Evolutionary conservation across 2,113 vertebrate genomes (phyloP), one percentile per base, ranked within the genome.

Genomic region (Psilopsiagon aurifrons): DNA sequence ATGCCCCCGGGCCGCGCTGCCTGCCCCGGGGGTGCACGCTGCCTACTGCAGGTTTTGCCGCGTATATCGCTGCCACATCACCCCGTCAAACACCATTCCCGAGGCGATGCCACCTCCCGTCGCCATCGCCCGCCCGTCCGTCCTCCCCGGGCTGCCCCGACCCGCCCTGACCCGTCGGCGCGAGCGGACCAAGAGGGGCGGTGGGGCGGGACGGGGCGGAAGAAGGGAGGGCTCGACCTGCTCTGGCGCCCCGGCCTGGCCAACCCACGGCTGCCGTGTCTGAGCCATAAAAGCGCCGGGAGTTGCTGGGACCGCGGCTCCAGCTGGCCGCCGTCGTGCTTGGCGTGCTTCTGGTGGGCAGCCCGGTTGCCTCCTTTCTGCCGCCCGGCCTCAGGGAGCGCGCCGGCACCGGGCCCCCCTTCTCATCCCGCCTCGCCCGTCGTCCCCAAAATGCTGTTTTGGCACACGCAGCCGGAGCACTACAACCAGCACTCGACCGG

Each of bases 381-480:
- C 71, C 54, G 49, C 87, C 27, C 46, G 83, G 41, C 73, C 35
- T 51, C 77, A 79, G 94, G 95, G 57, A 90, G 5, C 17, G 64
- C 49, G 55, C 33, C 35, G 16, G 47, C 70, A 94, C 91, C 86
- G 91, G 93, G 93, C 91, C 29, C 78, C 29, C 39, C 41, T 59
- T 35, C 57, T 59, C 55, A n/a, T 13, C 10, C 17, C 52, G 52
- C 64, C 79, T 52, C 29, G 74, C 66, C 67, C 17, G 43, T n/a
- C 39, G 43, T 41, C 74, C 84, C 64, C 97, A 98, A 95, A 92
- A 99, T 99, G 99, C 98, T 99, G 95, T 99, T 99, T 98, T 99
- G 98, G 98, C 98, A 99, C 97, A 98, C 98, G 57, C 99, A 99
- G 97, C 99, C 99, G 25, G 99, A 99, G 92, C 98, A 98, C 90